Conservation (phyloP, 2,888 invertebrate genomes). For the Caenorhabditis doughertyi region DNA sequence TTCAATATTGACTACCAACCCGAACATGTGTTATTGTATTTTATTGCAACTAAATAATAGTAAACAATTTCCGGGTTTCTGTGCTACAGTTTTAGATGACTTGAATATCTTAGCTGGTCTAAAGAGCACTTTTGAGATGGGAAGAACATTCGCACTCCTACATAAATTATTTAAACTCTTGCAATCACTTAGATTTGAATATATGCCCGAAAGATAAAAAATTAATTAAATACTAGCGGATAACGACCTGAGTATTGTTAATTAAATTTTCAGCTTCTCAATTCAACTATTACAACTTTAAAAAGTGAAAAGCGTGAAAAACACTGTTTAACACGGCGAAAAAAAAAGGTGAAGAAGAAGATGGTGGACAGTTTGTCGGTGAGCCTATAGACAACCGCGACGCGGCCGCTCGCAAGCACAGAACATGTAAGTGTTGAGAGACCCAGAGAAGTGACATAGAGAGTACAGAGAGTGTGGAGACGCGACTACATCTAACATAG, state of each 20-base stretch:
- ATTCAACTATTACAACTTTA: neutral
- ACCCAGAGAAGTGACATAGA: conserved; percentile 31
- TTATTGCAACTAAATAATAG: neutral
- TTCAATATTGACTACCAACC: neutral
- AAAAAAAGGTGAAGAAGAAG: conserved; percentile 41
- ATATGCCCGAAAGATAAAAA: too few species aligned
- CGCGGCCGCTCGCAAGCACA: conserved; percentile 60
- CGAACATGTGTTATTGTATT: too few species aligned
- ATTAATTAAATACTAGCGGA: too few species aligned
- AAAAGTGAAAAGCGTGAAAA: conserved; percentile 25
- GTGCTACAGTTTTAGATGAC: too few species aligned
- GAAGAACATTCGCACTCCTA: too few species aligned
- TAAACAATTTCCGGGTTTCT: neutral
- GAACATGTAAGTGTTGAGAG: conserved; percentile 10
- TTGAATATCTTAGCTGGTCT: too few species aligned
- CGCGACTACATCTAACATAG: conserved; percentile 33
- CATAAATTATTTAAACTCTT: too few species aligned
- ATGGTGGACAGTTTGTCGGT: conserved; percentile 61
- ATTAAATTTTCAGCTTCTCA: neutral
- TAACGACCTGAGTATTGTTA: neutral
- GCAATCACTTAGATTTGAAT: too few species aligned
- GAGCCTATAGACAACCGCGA: conserved; percentile 62
- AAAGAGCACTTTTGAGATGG: too few species aligned
- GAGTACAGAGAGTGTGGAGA: conserved; percentile 44
- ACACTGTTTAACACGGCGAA: conserved; percentile 46